Base-by-base conservation (phyloP, 2,888 invertebrate genomes). In the Pterostichus madidus region DNA sequence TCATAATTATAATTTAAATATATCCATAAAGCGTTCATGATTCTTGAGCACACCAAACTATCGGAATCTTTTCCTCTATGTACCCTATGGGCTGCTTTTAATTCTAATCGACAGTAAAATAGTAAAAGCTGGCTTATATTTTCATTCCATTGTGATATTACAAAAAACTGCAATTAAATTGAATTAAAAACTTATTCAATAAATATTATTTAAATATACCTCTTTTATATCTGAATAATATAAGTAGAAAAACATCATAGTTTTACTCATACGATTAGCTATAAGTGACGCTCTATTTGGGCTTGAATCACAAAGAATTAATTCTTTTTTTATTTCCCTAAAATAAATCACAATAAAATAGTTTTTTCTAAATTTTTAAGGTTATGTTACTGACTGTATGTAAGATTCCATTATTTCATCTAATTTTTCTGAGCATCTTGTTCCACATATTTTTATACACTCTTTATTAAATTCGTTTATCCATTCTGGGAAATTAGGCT, bases 111-210 rank as follows among this genome's bases (percentile, higher is more conserved):
- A 32, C 39, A 83, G 49, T 83, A 83, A 8, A 52, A 64, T 2
- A 46, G 31, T 49, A 83, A 49, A 17, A 83, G 64, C 31, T 64
- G 35, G 1, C 46, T 32, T 49, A 83, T 77, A 35, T 83, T 46
- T 53, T 83, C 83, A n/a, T 77, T 44, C 83, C 83, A 83, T 24
- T 64, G 77, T 17, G 83, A 64, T 52, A 68, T 77, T 52, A 83
- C 61, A 53, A 77, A 77, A 44, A 64, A 59, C 83, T 83, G 32
- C 8, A 77, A 64, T 15, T 1, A 35, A 35, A 64, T 32, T 11
- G 31, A 11, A 7, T 75, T 52, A 31, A 39, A 0, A 13, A 44
- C n/a, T 64, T 32, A 44, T 44, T 56, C 1, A 31, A 5, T 8
- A 13, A 0, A 56, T 56, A 2, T 13, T 31, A n/a, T n/a, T 8